Percentiles rank a stretch among this genome's conserved stretches.
These are phyloP conservation scores for Watsonalla binaria DNA, from an alignment of 2,888 invertebrate genomes.

Conservation along the genomic window DNA sequence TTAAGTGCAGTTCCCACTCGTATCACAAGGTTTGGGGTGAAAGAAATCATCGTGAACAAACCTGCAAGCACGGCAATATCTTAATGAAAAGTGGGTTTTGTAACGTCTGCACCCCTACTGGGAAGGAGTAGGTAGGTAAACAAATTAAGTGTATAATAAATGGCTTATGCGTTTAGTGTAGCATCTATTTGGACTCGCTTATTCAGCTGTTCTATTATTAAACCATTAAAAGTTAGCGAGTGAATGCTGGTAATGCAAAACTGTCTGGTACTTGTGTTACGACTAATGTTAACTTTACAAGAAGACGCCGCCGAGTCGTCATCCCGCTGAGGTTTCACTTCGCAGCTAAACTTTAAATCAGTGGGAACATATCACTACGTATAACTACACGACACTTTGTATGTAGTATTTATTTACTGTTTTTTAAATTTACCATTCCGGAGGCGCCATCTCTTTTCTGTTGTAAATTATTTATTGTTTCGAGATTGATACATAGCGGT, in stretches of 20 bases:
- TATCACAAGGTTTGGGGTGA: too few relatives aligned
- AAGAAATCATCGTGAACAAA: too few relatives aligned
- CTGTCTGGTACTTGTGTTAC: constrained; percentile 5
- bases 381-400: not conserved
- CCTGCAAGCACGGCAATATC: too few relatives aligned
- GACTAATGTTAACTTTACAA: constrained; percentile 9
- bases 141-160: not conserved
- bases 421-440: too few relatives aligned
- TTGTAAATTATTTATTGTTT: too few relatives aligned
- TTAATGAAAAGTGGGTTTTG: too few relatives aligned
- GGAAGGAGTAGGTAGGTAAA: not conserved
- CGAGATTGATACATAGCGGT: too few relatives aligned
- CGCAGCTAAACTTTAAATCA: not conserved
- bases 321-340: not conserved
- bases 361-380: not conserved
- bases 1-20: too few relatives aligned
- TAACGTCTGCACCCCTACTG: too few relatives aligned
- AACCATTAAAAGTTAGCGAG: constrained; percentile 28
- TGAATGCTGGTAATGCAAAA: constrained; percentile 6
- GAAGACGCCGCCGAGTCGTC: not conserved
- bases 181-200: not conserved
- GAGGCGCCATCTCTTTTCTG: too few relatives aligned
- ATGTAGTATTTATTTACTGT: too few relatives aligned
- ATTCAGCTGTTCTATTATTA: constrained; percentile 14
- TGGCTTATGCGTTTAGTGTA: not conserved